Base-by-base conservation (phyloP, 1,140 invertebrate species). In the Subanguina moxae region DNA sequence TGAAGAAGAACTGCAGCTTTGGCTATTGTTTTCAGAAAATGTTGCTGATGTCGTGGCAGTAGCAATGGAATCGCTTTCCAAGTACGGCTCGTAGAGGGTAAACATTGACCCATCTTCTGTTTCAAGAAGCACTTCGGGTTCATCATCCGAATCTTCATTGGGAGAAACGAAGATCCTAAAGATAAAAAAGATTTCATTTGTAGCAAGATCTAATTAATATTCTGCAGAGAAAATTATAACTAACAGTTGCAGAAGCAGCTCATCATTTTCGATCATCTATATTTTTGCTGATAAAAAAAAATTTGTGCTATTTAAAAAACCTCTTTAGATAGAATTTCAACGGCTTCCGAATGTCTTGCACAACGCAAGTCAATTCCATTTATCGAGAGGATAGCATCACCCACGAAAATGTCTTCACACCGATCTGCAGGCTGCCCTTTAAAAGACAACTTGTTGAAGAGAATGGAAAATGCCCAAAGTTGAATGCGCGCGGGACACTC, bases 371-470 rank as follows among this genome's bases (percentile, higher is more conserved):
- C 89, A 61, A 88, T 86, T 62, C 89, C 88, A 83, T 91, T 91
- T 17, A 90, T 90, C 72, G 87, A 87, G 1, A 91, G 83, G 73
- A 91, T 90, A 19, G 90, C 89, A 85, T 92, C 90, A 15, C 90
- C 90, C 23, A 91, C 89, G 83, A 87, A 90, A 1, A 92, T 83
- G 52, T 88, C 85, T 43, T 87, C 86, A 64, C 87, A 88, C 67
- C 88, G 78, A 48, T 88, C 87, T 1, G 90, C 90, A 48, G 90
- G 89, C 63, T 89, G 89, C 69, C 89, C 88, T 59, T 87, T 86
- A 38, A 38, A 38, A n/a, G n/a, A n/a, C n/a, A n/a, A n/a, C n/a
- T n/a, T n/a, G n/a, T n/a, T n/a, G n/a, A n/a, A n/a, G n/a, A n/a
- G n/a, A n/a, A n/a, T n/a, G n/a, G n/a, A n/a, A n/a, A n/a, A n/a